Conservation (phyloP, 2,888 invertebrate genomes). For the Rotaria macrura region DNA sequence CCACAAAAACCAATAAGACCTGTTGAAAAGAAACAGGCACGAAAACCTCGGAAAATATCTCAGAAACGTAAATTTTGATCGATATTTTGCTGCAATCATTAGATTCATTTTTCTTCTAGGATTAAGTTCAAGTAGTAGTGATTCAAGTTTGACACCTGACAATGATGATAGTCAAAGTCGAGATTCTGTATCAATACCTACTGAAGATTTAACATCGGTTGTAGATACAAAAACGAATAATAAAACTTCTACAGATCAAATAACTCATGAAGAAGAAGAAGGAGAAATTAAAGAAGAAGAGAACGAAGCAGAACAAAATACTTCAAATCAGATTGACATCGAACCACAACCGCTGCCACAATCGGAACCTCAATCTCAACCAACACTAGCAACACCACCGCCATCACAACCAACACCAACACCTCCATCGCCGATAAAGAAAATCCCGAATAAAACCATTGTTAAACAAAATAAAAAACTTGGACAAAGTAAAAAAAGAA, state of each 20-base stretch:
- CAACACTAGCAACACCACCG: background rate
- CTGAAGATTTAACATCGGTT: background rate
- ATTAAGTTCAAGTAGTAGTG: slow-evolving; percentile 1
- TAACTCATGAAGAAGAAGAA: slow-evolving; percentile 34
- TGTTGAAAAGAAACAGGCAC: background rate
- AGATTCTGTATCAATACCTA: background rate
- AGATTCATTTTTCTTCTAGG: background rate
- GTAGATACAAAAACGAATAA: background rate
- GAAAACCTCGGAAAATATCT: background rate
- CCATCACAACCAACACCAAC: background rate
- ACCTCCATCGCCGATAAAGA: background rate
- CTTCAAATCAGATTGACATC: background rate
- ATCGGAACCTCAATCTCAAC: background rate
- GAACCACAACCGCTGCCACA: background rate
- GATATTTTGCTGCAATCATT: too few species aligned
- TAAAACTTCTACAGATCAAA: background rate
- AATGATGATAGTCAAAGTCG: slow-evolving; percentile 2
- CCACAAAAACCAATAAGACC: background rate
- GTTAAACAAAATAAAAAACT: background rate
- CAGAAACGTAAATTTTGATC: background rate
- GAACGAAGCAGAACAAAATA: background rate
- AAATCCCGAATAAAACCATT: background rate
- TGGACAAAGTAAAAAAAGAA: background rate
- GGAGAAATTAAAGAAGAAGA: slow-evolving; percentile 33
- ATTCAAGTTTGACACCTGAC: background rate